These are phyloP conservation scores for Macrostomum lignano DNA, from an alignment of 1,140 invertebrate genomes.

Conservation along the genomic window DNA sequence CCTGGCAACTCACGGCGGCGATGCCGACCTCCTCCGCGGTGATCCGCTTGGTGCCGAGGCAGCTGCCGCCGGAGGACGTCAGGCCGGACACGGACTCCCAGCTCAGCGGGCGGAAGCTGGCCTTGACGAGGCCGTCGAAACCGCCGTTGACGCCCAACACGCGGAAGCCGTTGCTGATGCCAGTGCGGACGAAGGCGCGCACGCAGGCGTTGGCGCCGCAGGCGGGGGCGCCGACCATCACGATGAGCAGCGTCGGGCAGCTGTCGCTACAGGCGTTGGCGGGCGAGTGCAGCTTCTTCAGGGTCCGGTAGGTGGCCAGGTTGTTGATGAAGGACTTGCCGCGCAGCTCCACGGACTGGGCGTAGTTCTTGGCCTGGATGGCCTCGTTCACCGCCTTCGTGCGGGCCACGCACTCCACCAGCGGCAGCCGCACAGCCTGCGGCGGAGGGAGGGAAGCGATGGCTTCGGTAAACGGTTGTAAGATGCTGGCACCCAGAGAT, in stretches of 20 bases:
- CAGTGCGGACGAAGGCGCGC: constrained; percentile 73
- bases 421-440: constrained; percentile 64
- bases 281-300: constrained; percentile 75
- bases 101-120: constrained; percentile 41
- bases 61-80: constrained; percentile 75
- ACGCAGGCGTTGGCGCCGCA: constrained; percentile 96
- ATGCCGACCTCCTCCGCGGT: too few relatives aligned
- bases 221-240: constrained; percentile 80
- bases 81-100: constrained; percentile 83
- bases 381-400: constrained; percentile 67
- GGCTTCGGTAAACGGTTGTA: too few relatives aligned
- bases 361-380: constrained; percentile 60
- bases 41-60: constrained; percentile 72
- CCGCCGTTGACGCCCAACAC: constrained; percentile 81
- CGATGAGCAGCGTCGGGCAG: too few relatives aligned
- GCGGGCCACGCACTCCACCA: constrained; percentile 80
- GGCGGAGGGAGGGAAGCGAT: too few relatives aligned
- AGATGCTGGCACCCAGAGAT: too few relatives aligned
- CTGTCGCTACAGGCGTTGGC: too few relatives aligned
- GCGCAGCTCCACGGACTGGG: constrained; percentile 61
- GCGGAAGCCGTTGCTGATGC: constrained; percentile 56
- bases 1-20: too few relatives aligned
- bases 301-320: constrained; percentile 76
- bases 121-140: constrained; percentile 62
- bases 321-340: constrained; percentile 61